Percentiles rank a stretch among this genome's conserved stretches.
Conservation (phyloP, 2,797 vertebrate species). For the Alcedo atthis region DNA sequence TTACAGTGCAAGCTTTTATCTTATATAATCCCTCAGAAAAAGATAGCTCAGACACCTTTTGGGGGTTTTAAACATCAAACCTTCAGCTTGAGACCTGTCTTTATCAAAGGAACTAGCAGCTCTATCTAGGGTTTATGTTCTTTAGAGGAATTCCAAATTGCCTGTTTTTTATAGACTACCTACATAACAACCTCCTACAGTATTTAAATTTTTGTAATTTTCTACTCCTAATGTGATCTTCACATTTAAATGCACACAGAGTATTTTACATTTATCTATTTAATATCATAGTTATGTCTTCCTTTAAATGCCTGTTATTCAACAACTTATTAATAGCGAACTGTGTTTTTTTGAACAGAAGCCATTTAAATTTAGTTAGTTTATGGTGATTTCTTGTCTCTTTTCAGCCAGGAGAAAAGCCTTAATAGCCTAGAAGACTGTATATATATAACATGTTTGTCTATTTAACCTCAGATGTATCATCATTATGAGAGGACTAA, state of each 20-base stretch:
- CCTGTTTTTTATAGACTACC: conserved; percentile 73
- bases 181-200: conserved; percentile 73
- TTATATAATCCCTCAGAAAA: conserved; percentile 71
- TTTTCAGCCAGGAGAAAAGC: conserved; percentile 44
- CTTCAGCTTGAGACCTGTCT: conserved; percentile 74
- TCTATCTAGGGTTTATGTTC: conserved; percentile 75
- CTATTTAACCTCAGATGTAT: conserved; percentile 58
- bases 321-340: conserved; percentile 67
- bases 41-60: conserved; percentile 73
- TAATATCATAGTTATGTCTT: conserved; percentile 72
- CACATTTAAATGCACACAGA: conserved; percentile 72
- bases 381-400: conserved; percentile 39
- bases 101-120: conserved; percentile 73
- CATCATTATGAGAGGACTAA: conserved; percentile 41
- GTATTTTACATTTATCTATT: conserved; percentile 74
- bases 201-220: conserved; percentile 75
- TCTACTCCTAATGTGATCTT: conserved; percentile 73
- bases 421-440: conserved; percentile 57
- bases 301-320: conserved; percentile 72
- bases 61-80: conserved; percentile 75
- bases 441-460: conserved; percentile 69
- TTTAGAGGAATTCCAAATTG: conserved; percentile 76
- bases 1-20: conserved; percentile 71
- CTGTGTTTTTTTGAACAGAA: conserved; percentile 44
- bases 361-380: conserved; percentile 61